Percentiles rank a stretch among this genome's conserved stretches.
Conservation (phyloP, 2,888 invertebrate genomes). For the Glaucopsyche alexis region DNA sequence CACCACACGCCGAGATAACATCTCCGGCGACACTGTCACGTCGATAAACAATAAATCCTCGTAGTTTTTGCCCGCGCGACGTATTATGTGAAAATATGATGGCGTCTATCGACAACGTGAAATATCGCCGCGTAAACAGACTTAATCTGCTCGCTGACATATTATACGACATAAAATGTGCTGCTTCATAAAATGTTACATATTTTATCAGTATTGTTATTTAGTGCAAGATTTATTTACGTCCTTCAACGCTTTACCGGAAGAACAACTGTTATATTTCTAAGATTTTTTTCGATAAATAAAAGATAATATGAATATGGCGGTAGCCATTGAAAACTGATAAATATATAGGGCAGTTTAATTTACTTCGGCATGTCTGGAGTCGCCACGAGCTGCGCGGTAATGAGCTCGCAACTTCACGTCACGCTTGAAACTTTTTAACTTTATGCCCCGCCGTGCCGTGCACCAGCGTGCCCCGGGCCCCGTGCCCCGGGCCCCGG, state of each 20-base stretch:
- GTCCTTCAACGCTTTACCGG: no score
- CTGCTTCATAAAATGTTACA: not conserved
- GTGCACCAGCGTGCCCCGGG: not conserved
- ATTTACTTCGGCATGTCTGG: not conserved
- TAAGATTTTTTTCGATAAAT: not conserved
- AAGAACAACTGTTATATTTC: not conserved
- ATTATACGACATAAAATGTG: not conserved
- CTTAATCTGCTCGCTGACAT: not conserved
- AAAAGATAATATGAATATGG: not conserved
- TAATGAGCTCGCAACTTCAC: not conserved
- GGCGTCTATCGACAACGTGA: conserved; percentile 1
- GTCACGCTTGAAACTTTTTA: not conserved
- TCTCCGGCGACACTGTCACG: conserved; percentile 13
- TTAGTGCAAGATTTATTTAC: not conserved
- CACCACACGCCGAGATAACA: conserved; percentile 1
- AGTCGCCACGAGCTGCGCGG: not conserved
- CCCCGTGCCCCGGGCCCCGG: not conserved
- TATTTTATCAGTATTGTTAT: not conserved
- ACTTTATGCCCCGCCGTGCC: not conserved
- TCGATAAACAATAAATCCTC: conserved; percentile 19
- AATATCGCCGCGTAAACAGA: not conserved
- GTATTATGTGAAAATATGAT: conserved; percentile 5
- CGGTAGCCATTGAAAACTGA: not conserved
- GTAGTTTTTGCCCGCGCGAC: conserved; percentile 2
- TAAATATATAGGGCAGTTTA: not conserved